phyloP scores from a whole-genome alignment of 1,140 invertebrate species.

The Procambarus clarkii region DNA sequence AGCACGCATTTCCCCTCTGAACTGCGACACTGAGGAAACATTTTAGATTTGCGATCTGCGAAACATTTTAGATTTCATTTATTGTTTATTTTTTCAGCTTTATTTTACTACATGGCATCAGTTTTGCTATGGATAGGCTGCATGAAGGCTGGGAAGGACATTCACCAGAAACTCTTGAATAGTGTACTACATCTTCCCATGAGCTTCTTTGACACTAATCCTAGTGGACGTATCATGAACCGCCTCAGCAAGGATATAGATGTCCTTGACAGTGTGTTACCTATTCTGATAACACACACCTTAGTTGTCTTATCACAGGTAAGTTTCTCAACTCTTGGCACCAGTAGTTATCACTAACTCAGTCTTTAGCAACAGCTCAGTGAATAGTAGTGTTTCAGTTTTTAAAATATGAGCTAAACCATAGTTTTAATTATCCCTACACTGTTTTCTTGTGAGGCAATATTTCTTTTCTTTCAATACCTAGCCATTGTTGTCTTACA shows the following conservation, averaged over 20 bases:
- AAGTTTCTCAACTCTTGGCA: not conserved
- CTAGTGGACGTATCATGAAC: constrained; percentile 81
- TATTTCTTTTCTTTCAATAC: not conserved
- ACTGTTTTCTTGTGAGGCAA: not conserved
- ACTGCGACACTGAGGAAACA: too few species aligned
- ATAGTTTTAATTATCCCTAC: not conserved
- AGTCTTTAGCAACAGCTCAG: too few species aligned
- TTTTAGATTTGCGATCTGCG: too few species aligned
- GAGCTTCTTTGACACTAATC: constrained; percentile 87
- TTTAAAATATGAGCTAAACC: not conserved
- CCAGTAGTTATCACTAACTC: not conserved
- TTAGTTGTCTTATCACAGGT: not conserved
- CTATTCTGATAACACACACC: not conserved
- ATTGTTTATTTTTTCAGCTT: constrained; percentile 11
- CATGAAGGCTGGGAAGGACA: constrained; percentile 46
- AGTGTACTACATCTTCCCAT: constrained; percentile 82
- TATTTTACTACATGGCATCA: constrained; percentile 74
- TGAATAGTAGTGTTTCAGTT: not conserved
- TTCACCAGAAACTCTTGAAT: constrained; percentile 72
- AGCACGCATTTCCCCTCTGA: too few species aligned
- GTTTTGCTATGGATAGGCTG: constrained; percentile 55
- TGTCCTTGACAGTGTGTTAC: constrained; percentile 23
- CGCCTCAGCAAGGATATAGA: constrained; percentile 77
- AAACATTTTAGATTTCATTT: not conserved
- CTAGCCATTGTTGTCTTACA: not conserved